These are phyloP conservation scores for Aselliscus stoliczkanus DNA, from an alignment of 2,797 vertebrate species.

Conservation along the genomic window DNA sequence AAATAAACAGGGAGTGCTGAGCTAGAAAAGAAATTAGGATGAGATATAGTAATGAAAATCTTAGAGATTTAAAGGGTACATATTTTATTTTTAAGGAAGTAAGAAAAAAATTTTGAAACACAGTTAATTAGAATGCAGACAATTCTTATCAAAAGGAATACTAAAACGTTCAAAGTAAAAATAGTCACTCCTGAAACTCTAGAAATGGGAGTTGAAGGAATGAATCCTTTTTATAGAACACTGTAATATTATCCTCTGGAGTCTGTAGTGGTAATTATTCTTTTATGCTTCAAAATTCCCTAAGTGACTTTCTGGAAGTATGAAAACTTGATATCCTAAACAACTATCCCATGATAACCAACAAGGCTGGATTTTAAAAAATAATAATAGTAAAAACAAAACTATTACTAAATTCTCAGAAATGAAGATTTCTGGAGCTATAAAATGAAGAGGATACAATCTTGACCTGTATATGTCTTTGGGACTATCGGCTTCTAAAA, in stretches of 20 bases:
- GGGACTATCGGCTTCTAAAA: neutral
- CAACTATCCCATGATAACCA: neutral
- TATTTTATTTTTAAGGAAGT: neutral
- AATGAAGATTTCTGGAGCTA: neutral
- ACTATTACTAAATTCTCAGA: neutral
- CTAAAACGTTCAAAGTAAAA: neutral
- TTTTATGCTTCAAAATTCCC: neutral
- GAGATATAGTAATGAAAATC: neutral
- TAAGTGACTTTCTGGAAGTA: neutral
- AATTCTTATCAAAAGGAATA: neutral
- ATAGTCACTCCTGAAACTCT: neutral
- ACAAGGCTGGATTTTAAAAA: neutral
- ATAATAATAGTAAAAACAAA: neutral
- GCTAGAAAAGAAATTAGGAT: neutral
- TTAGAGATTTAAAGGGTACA: neutral
- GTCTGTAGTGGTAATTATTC: no score
- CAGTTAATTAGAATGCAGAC: neutral
- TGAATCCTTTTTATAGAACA: neutral
- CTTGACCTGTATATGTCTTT: neutral
- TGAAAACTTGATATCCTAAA: neutral
- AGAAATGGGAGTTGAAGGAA: neutral
- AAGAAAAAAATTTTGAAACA: neutral
- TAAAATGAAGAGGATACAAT: neutral
- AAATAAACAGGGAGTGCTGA: slow-evolving; percentile 53
- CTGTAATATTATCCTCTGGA: neutral